phyloP scores from a whole-genome alignment of 2,797 vertebrate genomes.

The Rhynchonycteris naso region DNA sequence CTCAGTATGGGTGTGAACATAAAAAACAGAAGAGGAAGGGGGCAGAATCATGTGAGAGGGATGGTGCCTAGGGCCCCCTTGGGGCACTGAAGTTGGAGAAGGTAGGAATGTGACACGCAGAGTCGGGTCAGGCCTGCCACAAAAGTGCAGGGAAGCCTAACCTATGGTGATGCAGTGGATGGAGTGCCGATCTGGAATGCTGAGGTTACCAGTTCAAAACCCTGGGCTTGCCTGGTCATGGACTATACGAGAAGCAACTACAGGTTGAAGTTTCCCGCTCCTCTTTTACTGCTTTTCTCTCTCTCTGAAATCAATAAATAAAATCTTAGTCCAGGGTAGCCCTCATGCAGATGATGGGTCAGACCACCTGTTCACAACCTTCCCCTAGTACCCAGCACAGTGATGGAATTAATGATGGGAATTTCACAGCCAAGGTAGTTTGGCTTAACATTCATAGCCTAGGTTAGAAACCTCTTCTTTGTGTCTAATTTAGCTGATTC shows the following conservation, averaged over 20 bases:
- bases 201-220: no score
- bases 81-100: not conserved
- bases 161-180: no score
- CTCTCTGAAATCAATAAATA: no score
- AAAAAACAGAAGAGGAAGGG: not conserved
- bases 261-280: no score
- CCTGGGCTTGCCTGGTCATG: no score
- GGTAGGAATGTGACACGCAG: fast-evolving
- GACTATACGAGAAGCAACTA: no score
- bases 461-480: no score
- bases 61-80: no score
- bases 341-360: not conserved
- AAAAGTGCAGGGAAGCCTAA: not conserved
- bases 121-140: not conserved
- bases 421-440: not conserved
- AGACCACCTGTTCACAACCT: not conserved
- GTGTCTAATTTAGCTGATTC: not conserved
- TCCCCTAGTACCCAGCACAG: not conserved
- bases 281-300: no score
- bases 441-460: not conserved
- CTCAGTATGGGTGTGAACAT: not conserved
- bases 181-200: no score
- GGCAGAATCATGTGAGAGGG: not conserved
- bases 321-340: not conserved
- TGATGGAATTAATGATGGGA: not conserved